These are phyloP conservation scores for Benthosema pterotum DNA, from an alignment of 2,797 vertebrate species.

Conservation along the genomic window DNA sequence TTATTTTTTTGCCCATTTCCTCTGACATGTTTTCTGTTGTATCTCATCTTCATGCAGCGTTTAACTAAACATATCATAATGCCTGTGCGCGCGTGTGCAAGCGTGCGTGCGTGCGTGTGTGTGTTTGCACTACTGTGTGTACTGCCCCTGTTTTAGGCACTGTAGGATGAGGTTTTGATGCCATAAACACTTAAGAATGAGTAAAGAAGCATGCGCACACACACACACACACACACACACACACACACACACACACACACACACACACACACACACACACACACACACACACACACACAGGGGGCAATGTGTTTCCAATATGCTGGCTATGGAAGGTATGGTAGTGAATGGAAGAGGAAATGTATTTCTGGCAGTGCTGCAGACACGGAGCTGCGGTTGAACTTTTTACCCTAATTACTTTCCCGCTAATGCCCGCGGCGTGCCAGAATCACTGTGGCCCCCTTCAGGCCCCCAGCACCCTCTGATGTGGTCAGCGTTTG, in stretches of 20 bases:
- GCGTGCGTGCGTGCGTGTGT: not conserved
- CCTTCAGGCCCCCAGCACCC: conserved; percentile 85
- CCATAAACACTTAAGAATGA: conserved; percentile 79
- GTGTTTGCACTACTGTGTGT: conserved; percentile 17
- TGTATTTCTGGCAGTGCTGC: conserved; percentile 88
- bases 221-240: not conserved
- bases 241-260: not conserved
- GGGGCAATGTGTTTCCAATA: conserved; percentile 84
- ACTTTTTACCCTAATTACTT: conserved; percentile 99
- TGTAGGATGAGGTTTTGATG: conserved; percentile 68
- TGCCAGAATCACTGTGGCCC: conserved; percentile 92
- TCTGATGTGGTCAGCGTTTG: conserved; percentile 94
- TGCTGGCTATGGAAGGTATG: conserved; percentile 79
- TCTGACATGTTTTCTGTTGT: conserved; percentile 2
- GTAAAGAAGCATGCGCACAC: conserved; percentile 64
- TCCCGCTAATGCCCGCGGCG: conserved; percentile 91
- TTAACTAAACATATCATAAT: not conserved
- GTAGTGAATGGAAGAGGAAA: conserved; percentile 86
- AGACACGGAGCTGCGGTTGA: conserved; percentile 89
- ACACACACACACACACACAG: conserved; percentile 5
- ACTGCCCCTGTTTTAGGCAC: conserved; percentile 8
- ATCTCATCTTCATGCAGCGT: not conserved
- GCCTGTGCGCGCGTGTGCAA: too few species aligned
- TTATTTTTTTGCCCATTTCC: conserved; percentile 18
- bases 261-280: conserved; percentile 11